Percentiles rank a stretch among this genome's conserved stretches.
phyloP scores from a whole-genome alignment of 2,113 vertebrate genomes.

The Myiagra hebetior region DNA sequence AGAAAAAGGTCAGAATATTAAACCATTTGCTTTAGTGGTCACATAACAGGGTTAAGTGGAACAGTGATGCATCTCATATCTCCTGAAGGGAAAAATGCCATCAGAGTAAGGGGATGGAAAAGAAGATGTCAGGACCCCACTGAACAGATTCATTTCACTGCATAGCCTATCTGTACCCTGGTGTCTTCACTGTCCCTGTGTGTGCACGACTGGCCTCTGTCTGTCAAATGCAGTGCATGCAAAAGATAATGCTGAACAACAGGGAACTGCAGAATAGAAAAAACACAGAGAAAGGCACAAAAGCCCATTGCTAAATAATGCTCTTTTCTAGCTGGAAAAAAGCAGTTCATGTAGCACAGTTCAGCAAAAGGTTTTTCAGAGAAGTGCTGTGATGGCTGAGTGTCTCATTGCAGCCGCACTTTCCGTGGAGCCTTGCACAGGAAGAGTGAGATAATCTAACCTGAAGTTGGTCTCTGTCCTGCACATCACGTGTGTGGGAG shows the following conservation, averaged over 20 bases:
- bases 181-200: not conserved
- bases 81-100: not conserved
- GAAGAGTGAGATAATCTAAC: not conserved
- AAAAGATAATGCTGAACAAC: not conserved
- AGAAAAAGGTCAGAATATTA: not conserved
- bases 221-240: not conserved
- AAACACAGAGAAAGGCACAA: not conserved
- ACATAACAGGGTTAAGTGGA: not conserved
- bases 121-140: not conserved
- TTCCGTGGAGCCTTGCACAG: not conserved
- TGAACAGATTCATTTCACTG: not conserved
- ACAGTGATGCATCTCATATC: not conserved
- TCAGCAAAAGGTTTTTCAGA: not conserved
- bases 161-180: accelerated
- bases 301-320: not conserved
- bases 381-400: not conserved
- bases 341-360: not conserved
- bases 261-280: not conserved
- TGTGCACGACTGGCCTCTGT: not conserved
- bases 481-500: not conserved
- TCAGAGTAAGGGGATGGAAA: not conserved
- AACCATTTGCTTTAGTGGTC: not conserved
- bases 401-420: accelerated
- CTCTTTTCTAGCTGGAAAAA: not conserved
- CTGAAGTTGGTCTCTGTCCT: not conserved